These are phyloP conservation scores for Zygothrica quintamaculata DNA, from an alignment of 2,888 invertebrate species.

Conservation along the genomic window DNA sequence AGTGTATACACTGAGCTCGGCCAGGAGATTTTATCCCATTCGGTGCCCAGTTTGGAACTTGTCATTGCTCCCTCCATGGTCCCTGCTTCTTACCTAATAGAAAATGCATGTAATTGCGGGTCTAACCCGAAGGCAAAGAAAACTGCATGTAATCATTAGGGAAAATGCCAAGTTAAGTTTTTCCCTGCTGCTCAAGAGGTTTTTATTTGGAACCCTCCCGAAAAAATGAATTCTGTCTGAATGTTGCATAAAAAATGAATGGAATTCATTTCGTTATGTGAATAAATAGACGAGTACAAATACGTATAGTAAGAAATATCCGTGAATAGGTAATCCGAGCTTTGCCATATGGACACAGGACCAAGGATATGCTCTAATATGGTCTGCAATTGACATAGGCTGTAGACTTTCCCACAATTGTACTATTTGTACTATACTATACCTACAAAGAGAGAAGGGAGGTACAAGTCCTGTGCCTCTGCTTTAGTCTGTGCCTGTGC, in stretches of 20 bases:
- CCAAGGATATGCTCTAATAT: slow-evolving; percentile 27
- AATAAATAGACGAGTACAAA: slow-evolving; percentile 11
- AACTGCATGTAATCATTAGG: slow-evolving; percentile 72
- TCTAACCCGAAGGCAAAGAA: slow-evolving; percentile 33
- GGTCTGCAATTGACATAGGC: slow-evolving; percentile 61
- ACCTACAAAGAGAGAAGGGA: too few relatives aligned
- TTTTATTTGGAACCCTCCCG: too few relatives aligned
- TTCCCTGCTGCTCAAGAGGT: slow-evolving; percentile 30
- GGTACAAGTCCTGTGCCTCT: too few relatives aligned
- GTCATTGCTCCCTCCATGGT: slow-evolving; percentile 32
- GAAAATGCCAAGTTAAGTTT: slow-evolving; percentile 37
- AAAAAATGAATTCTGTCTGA: slow-evolving; percentile 11
- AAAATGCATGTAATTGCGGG: slow-evolving; percentile 46
- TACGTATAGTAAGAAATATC: slow-evolving; percentile 6
- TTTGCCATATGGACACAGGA: slow-evolving; percentile 24
- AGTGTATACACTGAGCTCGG: not conserved
- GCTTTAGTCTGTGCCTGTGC: too few relatives aligned
- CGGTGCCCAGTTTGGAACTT: slow-evolving; percentile 34
- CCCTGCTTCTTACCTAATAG: slow-evolving; percentile 39
- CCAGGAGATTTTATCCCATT: slow-evolving; percentile 31
- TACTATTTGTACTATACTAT: too few relatives aligned
- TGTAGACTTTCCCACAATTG: slow-evolving; percentile 35
- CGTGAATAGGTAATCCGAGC: slow-evolving; percentile 48
- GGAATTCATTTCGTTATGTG: slow-evolving; percentile 9
- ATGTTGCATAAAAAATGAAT: slow-evolving; percentile 30